A percentile compares a stretch with the other conserved stretches of the same genome.
Evolutionary conservation across 1,140 invertebrate genomes (phyloP).

Genomic region (Euglossa dilemma): DNA sequence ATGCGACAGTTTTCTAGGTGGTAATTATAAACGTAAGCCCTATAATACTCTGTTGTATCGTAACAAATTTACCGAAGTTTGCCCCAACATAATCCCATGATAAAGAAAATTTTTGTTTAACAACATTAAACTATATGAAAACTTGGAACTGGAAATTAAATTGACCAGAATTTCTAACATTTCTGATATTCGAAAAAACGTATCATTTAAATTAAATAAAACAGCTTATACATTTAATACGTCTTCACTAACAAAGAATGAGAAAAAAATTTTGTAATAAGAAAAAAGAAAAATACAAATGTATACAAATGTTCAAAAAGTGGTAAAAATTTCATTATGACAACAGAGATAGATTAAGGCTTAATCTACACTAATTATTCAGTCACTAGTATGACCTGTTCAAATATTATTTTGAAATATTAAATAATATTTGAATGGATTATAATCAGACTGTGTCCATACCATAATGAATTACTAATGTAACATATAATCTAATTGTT

Average conservation of each 20-base stretch:
- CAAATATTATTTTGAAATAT: constrained; percentile 25
- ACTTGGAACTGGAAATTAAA: constrained; percentile 4
- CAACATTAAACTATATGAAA: background rate
- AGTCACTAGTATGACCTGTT: background rate
- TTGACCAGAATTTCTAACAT: background rate
- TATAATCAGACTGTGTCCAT: background rate
- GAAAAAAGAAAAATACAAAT: background rate
- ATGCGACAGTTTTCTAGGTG: background rate
- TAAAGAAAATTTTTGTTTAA: background rate
- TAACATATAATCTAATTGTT: constrained; percentile 11
- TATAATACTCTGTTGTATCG: constrained; percentile 37
- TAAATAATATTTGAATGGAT: constrained; percentile 32
- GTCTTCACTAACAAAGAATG: background rate
- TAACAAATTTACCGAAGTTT: constrained; percentile 52
- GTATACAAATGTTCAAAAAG: background rate
- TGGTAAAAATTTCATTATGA: background rate
- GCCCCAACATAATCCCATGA: constrained; percentile 43
- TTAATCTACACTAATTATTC: constrained; percentile 13
- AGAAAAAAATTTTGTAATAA: background rate
- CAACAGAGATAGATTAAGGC: constrained; percentile 35
- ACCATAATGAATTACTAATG: background rate
- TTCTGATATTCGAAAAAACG: constrained; percentile 5
- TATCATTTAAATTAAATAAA: constrained; percentile 18
- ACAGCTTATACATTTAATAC: background rate
- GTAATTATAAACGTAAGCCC: constrained; percentile 11